Evolutionary conservation across 2,113 vertebrate species (phyloP), one percentile per base, ranked within the genome.

Genomic region (Tympanuchus pallidicinctus): DNA sequence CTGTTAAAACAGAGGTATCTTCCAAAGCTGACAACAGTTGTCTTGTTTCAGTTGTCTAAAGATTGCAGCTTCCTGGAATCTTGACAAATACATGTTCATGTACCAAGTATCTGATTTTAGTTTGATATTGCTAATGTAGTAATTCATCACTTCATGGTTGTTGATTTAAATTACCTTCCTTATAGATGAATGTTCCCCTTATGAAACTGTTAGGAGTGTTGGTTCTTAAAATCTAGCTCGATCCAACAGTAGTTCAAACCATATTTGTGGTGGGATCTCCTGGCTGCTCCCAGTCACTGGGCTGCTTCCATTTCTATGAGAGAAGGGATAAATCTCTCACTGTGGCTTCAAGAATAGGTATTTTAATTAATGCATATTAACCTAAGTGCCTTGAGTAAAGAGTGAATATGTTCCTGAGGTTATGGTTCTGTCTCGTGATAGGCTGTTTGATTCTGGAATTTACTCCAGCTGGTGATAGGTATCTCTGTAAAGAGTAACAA

Each of bases 1-100:
- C 30, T 63, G 32, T 47, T 3, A 1, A 18, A 83, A 63, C 24
- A 18, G 7, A 22, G 25, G 42, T 42, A 7, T 63, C 70, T n/a
- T 36, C 47, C 42, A 54, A 27, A 64, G 75, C 70, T 4, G 22
- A 47, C 52, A 15, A 19, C 21, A 15, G 7, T 14, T 84, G 47
- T 30, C 36, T 50, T 48, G 42, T 43, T 43, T 43, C 42, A 43
- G 42, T 43, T 43, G 42, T 48, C 22, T 43, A 24, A 69, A 56
- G 43, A 13, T 19, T 34, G 81, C 38, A 81, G 61, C 52, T 63
- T 60, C 19, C 22, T 57, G 43, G 50, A 47, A 48, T 72, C 76
- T 48, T 82, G 59, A 48, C 36, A 72, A 75, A 54, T 60, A 14
- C 4, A 0, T 27, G 0, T 8, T 6, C 0, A 1, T 22, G 4